Base-by-base conservation (phyloP, 1,140 invertebrate genomes). In the Wiebesia pumilae region DNA sequence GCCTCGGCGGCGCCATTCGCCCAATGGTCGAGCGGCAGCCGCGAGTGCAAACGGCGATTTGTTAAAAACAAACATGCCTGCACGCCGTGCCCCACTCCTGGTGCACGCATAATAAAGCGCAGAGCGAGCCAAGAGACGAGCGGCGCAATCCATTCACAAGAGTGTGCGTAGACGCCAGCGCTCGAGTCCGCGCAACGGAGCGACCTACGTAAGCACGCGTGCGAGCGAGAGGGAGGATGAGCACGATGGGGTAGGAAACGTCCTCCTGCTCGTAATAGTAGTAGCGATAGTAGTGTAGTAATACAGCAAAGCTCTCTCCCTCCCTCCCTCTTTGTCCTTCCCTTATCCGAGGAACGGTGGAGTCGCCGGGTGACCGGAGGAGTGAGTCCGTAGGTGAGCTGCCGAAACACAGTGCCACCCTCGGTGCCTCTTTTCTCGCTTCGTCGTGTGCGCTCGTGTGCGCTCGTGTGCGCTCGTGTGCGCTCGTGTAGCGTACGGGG, bases 271-370 rank as follows among this genome's bases (percentile, higher is more conserved):
- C 51, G 81, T 71, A 67, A 58, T 58, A 43, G 80, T 67, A 67
- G 80, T 51, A 81, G 80, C 30, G 10, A 9, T 67, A 30, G 58
- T n/a, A 67, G 58, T 80, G 79, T 82, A 82, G 65, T 82, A 82
- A 33, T 69, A 51, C 71, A 67, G 62, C 71, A 82, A 82, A 82
- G 40, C 80, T n/a, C 47, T 79, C 51, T 54, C n/a, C 35, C 43
- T 24, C 43, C 9, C 75, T n/a, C 16, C 43, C 73, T 75, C 73
- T 75, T 75, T 47, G 21, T 75, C 73, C 73, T 47, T 78, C 43
- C 77, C 77, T 84, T 78, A 84, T 79, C 75, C 33, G 83, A 84
- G 79, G 75, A 84, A 84, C 79, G 83, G 75, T 33, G 71, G 33
- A 54, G 75, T n/a, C 43, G 27, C 14, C 71, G 75, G 27, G 7